These are phyloP conservation scores for Drosophila pachea DNA, from an alignment of 1,140 invertebrate species.

Conservation along the genomic window DNA sequence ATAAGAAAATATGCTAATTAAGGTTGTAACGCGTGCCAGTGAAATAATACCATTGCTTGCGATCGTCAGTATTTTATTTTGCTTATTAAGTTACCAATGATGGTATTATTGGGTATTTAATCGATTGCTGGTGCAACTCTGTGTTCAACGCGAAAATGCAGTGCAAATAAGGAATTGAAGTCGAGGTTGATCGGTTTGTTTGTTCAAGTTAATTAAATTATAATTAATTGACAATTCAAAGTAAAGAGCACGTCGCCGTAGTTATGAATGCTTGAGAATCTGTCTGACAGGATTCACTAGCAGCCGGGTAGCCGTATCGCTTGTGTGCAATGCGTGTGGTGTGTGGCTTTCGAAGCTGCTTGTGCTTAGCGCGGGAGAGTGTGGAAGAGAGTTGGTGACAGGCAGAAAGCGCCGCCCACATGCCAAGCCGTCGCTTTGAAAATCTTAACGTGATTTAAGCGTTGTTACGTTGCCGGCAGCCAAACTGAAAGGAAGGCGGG, in stretches of 20 bases:
- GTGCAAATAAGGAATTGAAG: too few species aligned
- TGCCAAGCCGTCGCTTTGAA: conserved; percentile 56
- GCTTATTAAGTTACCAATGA: neutral
- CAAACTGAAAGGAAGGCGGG: conserved; percentile 17
- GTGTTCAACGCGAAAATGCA: too few species aligned
- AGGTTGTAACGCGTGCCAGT: neutral
- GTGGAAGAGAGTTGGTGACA: conserved; percentile 1
- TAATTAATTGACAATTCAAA: too few species aligned
- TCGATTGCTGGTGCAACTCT: too few species aligned
- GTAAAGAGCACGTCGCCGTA: too few species aligned
- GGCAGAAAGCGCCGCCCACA: conserved; percentile 35
- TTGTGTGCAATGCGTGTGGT: conserved; percentile 22
- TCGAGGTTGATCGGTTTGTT: too few species aligned
- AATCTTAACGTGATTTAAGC: conserved; percentile 71
- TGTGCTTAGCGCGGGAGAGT: conserved; percentile 6
- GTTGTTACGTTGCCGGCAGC: conserved; percentile 40
- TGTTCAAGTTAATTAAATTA: too few species aligned
- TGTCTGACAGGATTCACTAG: too few species aligned
- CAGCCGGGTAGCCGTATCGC: too few species aligned
- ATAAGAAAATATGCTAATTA: neutral
- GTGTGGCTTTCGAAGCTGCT: conserved; percentile 12
- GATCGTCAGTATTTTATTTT: neutral
- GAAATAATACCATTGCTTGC: neutral
- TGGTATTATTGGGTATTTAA: too few species aligned
- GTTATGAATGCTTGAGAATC: too few species aligned